Evolutionary conservation across 2,113 vertebrate species (phyloP).

Genomic region (Platichthys flesus): DNA sequence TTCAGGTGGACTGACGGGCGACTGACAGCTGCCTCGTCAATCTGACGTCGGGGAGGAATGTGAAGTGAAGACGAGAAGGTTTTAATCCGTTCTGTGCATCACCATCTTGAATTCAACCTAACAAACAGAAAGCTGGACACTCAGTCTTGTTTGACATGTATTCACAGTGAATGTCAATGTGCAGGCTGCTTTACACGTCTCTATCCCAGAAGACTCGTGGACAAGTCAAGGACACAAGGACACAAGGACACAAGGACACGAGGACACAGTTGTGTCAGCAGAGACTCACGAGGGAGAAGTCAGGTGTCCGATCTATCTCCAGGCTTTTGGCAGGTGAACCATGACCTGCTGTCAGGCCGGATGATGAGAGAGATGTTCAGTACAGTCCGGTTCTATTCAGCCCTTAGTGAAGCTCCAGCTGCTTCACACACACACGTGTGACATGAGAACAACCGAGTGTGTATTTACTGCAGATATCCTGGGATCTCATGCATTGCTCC

Average conservation of each 20-base stretch:
- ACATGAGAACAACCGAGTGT: too few species aligned
- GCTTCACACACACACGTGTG: too few species aligned
- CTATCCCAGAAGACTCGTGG: conserved; percentile 27
- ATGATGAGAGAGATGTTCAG: conserved; percentile 30
- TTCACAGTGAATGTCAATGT: background rate
- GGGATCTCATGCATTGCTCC: conserved; percentile 3
- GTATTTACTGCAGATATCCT: too few species aligned
- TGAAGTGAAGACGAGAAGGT: background rate
- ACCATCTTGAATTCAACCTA: conserved; percentile 14
- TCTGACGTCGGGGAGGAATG: conserved; percentile 31
- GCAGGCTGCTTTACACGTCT: background rate
- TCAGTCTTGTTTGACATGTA: background rate
- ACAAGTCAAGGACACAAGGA: conserved; percentile 59
- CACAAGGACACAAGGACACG: conserved; percentile 44
- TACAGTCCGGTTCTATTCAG: too few species aligned
- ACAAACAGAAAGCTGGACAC: background rate
- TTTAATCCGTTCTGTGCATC: conserved; percentile 12
- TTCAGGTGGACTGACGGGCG: conserved; percentile 1
- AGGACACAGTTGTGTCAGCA: conserved; percentile 37
- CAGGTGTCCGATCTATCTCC: conserved; percentile 36
- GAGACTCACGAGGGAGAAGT: conserved; percentile 9
- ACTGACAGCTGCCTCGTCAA: conserved; percentile 34
- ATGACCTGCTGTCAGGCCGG: conserved; percentile 24
- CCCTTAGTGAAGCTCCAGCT: too few species aligned
- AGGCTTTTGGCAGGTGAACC: conserved; percentile 25